Evolutionary conservation across 1,140 invertebrate genomes (phyloP).

Genomic region (Amphibalanus amphitrite): DNA sequence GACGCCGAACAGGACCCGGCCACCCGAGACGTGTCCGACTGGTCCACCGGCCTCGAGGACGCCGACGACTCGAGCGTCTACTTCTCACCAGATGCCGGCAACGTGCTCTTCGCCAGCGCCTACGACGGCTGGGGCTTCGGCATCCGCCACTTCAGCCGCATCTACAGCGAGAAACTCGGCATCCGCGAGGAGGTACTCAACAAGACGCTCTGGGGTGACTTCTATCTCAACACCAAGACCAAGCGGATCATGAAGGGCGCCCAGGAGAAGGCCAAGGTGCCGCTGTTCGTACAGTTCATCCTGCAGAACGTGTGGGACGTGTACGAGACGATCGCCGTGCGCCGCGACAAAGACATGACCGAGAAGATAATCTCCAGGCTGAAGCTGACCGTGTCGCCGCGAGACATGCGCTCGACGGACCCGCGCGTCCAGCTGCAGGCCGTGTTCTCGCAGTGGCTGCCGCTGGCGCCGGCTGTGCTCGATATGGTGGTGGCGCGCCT

Average conservation of each 20-base stretch:
- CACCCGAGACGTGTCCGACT: conserved; percentile 37
- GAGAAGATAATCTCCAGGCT: conserved; percentile 61
- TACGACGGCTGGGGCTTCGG: conserved; percentile 92
- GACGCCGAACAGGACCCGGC: conserved; percentile 17
- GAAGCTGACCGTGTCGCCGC: conserved; percentile 50
- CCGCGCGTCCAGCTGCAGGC: conserved; percentile 55
- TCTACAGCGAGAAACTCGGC: conserved; percentile 64
- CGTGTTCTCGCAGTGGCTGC: conserved; percentile 74
- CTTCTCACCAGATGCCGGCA: conserved; percentile 79
- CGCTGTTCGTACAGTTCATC: conserved; percentile 88
- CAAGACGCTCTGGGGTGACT: conserved; percentile 89
- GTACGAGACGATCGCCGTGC: conserved; percentile 60
- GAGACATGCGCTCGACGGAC: conserved; percentile 66
- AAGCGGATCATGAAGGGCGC: conserved; percentile 79
- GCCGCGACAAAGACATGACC: conserved; percentile 59
- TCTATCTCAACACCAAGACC: conserved; percentile 69
- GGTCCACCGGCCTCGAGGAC: conserved; percentile 64
- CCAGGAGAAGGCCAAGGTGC: conserved; percentile 84
- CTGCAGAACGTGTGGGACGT: conserved; percentile 86
- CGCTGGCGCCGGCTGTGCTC: conserved; percentile 58
- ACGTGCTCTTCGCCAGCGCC: conserved; percentile 93
- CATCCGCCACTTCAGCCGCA: conserved; percentile 65
- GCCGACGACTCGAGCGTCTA: conserved; percentile 74
- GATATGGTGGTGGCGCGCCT: conserved; percentile 62
- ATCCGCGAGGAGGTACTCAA: conserved; percentile 41